Evolutionary conservation across 2,888 invertebrate species (phyloP), one percentile per base, ranked within the genome.

Genomic region (Sesia apiformis): DNA sequence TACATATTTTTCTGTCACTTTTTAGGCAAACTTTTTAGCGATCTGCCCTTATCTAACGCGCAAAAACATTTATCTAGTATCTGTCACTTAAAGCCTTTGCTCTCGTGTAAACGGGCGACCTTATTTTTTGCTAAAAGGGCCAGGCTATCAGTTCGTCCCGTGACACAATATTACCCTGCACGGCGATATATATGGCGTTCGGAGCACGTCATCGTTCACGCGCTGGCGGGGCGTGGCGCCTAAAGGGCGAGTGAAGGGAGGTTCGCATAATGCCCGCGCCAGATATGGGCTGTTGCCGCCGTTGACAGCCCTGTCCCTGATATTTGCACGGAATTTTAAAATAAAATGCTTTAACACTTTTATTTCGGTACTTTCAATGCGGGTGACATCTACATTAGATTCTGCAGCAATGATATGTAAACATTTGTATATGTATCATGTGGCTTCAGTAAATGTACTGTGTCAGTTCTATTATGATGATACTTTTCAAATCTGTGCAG

Each of bases 51-150:
- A 84, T 85, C 83, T 83, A 74, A 76, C 69, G 73, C 73, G 81
- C 75, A 78, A 83, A 84, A 80, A 83, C 84, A 86, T 87, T 86
- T 87, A 87, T 87, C 87, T 86, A 84, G 81, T 78, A 84, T 86
- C 82, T 85, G 86, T 86, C 86, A 85, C 81, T 85, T 85, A 81
- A 84, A 84, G 81, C 81, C 76, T 80, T 81, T 83, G 79, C 84
- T 81, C 82, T 84, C 79, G 77, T 85, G 81, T 84, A 81, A 86
- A 78, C 78, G 84, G 79, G 74, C 78, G 84, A 85, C 85, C 85
- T 85, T 86, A 86, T 86, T 88, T 86, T 87, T 87, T 86, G 80
- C 72, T 75, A 78, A 73, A 83, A 81, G 77, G 80, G 76, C 78
- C 74, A 62, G 76, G 84, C 76, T 84, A 88, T 87, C 84, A 82